phyloP scores from a whole-genome alignment of 30 jellyfish, hydroid and myxozoan species.

The Aurelia coerulea region DNA sequence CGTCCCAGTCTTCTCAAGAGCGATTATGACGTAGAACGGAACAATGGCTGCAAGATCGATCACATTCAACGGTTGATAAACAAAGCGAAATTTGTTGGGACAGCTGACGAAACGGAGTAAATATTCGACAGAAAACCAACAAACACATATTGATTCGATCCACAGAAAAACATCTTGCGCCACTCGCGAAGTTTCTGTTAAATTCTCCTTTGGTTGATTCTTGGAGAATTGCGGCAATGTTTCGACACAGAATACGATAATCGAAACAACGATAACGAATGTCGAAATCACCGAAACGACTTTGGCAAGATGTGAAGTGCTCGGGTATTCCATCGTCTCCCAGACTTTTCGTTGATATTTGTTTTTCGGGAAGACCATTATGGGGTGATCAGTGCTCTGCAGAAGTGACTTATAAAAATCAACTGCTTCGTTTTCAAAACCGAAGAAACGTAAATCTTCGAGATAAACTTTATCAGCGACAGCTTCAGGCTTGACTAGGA shows the following conservation, averaged over 20 bases:
- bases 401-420: slow-evolving; percentile 46
- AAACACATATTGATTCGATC: slow-evolving; percentile 80
- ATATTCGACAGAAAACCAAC: slow-evolving; percentile 82
- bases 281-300: slow-evolving; percentile 63
- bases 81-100: slow-evolving; percentile 68
- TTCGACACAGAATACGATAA: slow-evolving; percentile 79
- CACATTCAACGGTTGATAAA: slow-evolving; percentile 68
- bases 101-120: slow-evolving; percentile 55
- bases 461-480: slow-evolving; percentile 72
- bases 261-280: slow-evolving; percentile 67
- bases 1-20: slow-evolving; percentile 52
- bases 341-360: slow-evolving; percentile 53
- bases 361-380: slow-evolving; percentile 47
- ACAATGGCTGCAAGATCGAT: slow-evolving; percentile 83
- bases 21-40: slow-evolving; percentile 73
- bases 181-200: slow-evolving; percentile 1
- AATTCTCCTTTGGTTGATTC: neutral
- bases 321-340: slow-evolving; percentile 84
- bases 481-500: slow-evolving; percentile 76
- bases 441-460: slow-evolving; percentile 82
- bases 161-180: slow-evolving; percentile 45
- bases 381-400: slow-evolving; percentile 24
- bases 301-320: slow-evolving; percentile 64
- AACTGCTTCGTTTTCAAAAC: slow-evolving; percentile 79
- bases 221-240: slow-evolving; percentile 71